A percentile compares a stretch with the other conserved stretches of the same genome.
Conservation (phyloP, 2,888 invertebrate genomes). For the Doris montereyensis region DNA sequence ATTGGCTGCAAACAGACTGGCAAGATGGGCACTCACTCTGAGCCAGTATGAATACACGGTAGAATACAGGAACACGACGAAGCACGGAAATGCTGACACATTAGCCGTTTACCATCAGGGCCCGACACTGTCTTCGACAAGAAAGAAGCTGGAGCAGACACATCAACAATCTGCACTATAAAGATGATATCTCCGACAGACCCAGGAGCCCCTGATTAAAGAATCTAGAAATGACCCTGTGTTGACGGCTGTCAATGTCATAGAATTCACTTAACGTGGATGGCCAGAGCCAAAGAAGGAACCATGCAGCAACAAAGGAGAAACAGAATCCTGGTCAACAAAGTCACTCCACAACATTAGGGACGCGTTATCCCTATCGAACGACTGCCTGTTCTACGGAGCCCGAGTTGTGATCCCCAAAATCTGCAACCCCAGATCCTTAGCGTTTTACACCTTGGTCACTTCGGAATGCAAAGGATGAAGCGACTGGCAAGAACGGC, state of each 20-base stretch:
- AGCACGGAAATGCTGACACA: constrained; percentile 64
- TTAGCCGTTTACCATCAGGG: constrained; percentile 54
- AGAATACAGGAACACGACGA: constrained; percentile 55
- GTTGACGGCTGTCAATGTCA: too few relatives aligned
- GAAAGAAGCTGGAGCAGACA: constrained; percentile 12
- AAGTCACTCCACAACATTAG: too few relatives aligned
- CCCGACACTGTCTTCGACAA: not conserved
- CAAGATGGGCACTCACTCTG: constrained; percentile 58
- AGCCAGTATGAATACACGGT: constrained; percentile 66
- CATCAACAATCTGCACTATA: not conserved
- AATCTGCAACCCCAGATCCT: constrained; percentile 22
- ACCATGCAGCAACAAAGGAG: too few relatives aligned
- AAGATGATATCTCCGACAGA: not conserved
- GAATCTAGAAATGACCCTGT: too few relatives aligned
- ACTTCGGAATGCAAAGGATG: constrained; percentile 34
- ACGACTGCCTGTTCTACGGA: constrained; percentile 16
- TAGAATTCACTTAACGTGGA: too few relatives aligned
- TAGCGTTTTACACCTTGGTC: constrained; percentile 18
- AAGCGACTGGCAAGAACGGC: constrained; percentile 9
- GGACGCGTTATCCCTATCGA: too few relatives aligned
- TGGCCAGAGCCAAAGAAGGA: too few relatives aligned
- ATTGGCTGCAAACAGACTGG: constrained; percentile 57
- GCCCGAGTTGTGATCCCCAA: constrained; percentile 23
- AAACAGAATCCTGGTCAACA: too few relatives aligned
- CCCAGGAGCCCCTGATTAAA: too few relatives aligned